Evolutionary conservation across 2,797 vertebrate species (phyloP), one percentile per base, ranked within the genome.

Genomic region (Poecilia picta): DNA sequence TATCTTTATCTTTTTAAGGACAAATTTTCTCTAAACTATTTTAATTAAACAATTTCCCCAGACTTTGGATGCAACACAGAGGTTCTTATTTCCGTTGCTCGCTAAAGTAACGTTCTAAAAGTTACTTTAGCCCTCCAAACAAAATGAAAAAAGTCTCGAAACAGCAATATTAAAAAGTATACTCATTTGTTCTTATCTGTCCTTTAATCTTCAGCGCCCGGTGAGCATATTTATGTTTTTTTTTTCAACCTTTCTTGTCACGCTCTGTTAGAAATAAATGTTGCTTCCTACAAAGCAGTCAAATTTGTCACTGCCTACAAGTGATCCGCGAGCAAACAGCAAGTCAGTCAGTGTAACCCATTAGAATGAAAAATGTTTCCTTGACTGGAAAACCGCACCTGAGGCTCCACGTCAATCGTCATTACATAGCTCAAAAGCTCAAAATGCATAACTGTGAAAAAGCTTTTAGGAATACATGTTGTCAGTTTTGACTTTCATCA

Each of bases 381-480:
- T 75, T 78, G 59, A 85, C 68, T 87, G 88, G 81, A 93, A 90
- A 93, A 91, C 88, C 84, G 75, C 89, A 91, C 88, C 91, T 90
- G 87, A 85, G 47, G 75, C 83, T 33, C 73, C 82, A 82, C 49
- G 23, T 76, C 71, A 57, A 82, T 75, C 76, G 82, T 62, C 79
- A 55, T 86, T 51, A 73, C 78, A 64, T 72, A 47, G 74, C 81
- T 84, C 62, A 86, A 85, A 89, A 78, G 74, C 80, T 75, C 46
- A 83, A 81, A 87, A 89, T 86, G 79, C 75, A 74, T 77, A 83
- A 64, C 72, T 82, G 45, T 72, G 68, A 85, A 76, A 74, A 81
- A 81, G 76, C 11, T 57, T 59, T 71, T 53, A 23, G n/a, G 75
- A 55, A 81, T 46, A 72, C 13, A 28, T 46, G 28, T 57, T 70